phyloP scores from a whole-genome alignment of 2,888 invertebrate species.

The Xanthorhoe designata region DNA sequence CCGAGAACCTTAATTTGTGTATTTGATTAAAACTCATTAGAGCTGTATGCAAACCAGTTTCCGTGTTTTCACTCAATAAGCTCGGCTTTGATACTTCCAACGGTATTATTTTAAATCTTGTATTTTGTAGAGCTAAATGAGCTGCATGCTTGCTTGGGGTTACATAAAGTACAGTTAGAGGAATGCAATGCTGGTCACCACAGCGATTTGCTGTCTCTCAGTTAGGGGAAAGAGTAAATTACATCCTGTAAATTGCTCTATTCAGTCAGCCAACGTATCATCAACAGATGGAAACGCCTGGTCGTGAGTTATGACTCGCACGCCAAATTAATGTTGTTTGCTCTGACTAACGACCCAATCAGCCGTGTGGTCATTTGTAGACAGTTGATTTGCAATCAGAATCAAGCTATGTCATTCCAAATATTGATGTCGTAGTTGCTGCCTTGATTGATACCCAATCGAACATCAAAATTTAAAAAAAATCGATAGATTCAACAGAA shows the following conservation, averaged over 20 bases:
- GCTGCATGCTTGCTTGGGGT: conserved; percentile 46
- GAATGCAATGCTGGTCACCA: conserved; percentile 51
- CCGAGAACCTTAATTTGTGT: neutral
- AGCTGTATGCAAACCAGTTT: conserved; percentile 6
- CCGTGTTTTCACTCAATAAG: conserved; percentile 5
- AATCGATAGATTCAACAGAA: neutral
- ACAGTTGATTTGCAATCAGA: conserved; percentile 20
- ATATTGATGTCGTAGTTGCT: neutral
- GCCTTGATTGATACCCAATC: neutral
- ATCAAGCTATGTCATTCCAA: neutral
- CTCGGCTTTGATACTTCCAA: conserved; percentile 14
- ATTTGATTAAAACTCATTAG: neutral
- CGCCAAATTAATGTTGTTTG: conserved; percentile 47
- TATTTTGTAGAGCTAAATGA: conserved; percentile 35
- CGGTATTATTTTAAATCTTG: conserved; percentile 27
- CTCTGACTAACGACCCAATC: conserved; percentile 44
- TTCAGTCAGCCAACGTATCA: conserved; percentile 40
- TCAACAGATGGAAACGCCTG: conserved; percentile 39
- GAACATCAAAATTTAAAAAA: neutral
- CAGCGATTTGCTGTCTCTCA: conserved; percentile 49
- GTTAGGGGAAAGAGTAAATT: conserved; percentile 40
- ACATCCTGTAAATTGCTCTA: conserved; percentile 37
- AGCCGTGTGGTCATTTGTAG: conserved; percentile 25
- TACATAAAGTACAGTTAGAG: conserved; percentile 53
- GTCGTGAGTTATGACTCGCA: conserved; percentile 45